Evolutionary conservation across 2,797 vertebrate genomes (phyloP).

Genomic region (Hydrolagus colliei): DNA sequence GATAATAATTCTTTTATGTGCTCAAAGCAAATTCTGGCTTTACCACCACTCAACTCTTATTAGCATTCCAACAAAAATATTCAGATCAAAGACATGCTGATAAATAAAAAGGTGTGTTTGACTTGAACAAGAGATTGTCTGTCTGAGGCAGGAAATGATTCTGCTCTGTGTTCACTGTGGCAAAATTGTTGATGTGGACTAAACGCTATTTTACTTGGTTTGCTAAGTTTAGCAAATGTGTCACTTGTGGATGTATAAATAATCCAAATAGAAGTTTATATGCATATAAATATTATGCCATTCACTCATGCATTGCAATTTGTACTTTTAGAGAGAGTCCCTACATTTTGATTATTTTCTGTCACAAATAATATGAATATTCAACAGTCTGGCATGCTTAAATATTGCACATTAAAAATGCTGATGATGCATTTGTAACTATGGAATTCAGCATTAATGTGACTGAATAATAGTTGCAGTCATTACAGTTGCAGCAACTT

Average conservation of each 20-base stretch:
- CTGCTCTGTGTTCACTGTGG: too few species aligned
- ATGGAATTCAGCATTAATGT: conserved; percentile 20
- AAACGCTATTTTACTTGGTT: too few species aligned
- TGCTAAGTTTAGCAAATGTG: too few species aligned
- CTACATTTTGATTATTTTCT: conserved; percentile 10
- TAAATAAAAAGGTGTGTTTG: too few species aligned
- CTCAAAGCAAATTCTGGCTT: not conserved
- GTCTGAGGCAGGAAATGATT: too few species aligned
- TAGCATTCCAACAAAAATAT: too few species aligned
- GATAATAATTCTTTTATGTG: not conserved
- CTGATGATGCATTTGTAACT: conserved; percentile 20
- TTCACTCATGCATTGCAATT: not conserved
- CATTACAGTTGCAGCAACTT: conserved; percentile 4
- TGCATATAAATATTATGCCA: not conserved
- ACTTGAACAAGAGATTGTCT: too few species aligned
- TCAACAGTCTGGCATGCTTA: not conserved
- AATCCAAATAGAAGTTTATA: too few species aligned
- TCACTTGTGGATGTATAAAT: too few species aligned
- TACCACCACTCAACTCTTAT: not conserved
- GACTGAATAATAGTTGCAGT: not conserved
- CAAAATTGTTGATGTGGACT: too few species aligned
- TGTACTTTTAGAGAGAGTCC: not conserved
- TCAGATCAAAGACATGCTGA: too few species aligned
- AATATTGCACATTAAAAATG: conserved; percentile 5
- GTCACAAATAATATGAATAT: conserved; percentile 21